Conservation (phyloP, 2,113 vertebrate genomes). For the Phalacrocorax brasilianus region DNA sequence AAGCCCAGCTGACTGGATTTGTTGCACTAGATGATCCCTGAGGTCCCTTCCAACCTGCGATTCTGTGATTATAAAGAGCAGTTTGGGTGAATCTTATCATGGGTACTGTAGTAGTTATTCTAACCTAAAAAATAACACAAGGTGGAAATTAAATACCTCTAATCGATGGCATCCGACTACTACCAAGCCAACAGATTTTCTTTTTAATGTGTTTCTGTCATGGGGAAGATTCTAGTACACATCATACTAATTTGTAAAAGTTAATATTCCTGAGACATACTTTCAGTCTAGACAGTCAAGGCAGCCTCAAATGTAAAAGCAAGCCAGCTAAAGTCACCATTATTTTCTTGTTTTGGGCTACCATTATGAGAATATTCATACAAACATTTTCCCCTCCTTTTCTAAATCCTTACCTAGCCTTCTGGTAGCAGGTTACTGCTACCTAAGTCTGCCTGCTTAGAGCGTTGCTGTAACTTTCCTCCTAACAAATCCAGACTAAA, state of each 20-base stretch:
- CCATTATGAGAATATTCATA: neutral
- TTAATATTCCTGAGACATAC: neutral
- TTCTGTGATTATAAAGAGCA: neutral
- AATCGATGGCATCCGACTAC: neutral
- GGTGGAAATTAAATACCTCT: neutral
- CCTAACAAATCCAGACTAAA: neutral
- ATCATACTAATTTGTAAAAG: neutral
- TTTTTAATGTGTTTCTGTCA: neutral
- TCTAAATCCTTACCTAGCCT: neutral
- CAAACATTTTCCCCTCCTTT: neutral
- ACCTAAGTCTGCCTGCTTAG: neutral
- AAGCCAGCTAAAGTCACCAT: neutral
- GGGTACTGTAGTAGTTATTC: neutral
- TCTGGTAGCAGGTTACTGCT: neutral
- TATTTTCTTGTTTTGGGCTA: neutral
- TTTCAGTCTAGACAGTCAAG: neutral
- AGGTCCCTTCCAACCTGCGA: too few relatives aligned
- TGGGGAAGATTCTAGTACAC: neutral
- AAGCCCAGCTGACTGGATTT: neutral
- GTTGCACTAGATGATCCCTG: too few relatives aligned
- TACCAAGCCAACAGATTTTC: neutral
- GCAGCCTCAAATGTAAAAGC: neutral
- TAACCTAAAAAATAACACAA: neutral
- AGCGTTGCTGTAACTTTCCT: neutral
- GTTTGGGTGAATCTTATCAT: neutral